A percentile compares a stretch with the other conserved stretches of the same genome.
Evolutionary conservation across 2,113 vertebrate species (phyloP).

Genomic region (Falcunculus frontatus): DNA sequence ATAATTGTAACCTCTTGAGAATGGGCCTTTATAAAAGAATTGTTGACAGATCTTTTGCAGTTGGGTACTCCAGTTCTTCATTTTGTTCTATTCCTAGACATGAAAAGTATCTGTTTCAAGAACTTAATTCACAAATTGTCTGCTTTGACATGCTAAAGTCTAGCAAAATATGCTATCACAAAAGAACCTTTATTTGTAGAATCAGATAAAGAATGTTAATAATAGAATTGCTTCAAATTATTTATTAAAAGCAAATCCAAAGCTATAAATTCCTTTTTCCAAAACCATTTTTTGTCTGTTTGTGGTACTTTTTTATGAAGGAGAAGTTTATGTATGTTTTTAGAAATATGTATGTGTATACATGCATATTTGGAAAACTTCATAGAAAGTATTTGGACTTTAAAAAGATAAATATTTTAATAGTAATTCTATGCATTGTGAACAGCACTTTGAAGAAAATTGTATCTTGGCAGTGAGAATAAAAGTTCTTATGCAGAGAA

Average conservation of each 20-base stretch:
- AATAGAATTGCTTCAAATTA: neutral
- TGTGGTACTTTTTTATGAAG: neutral
- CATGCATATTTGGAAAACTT: neutral
- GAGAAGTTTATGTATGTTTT: neutral
- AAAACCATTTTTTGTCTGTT: neutral
- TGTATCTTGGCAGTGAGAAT: neutral
- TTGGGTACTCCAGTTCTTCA: neutral
- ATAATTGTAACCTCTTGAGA: slow-evolving; percentile 42
- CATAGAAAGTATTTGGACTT: neutral
- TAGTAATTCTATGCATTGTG: neutral
- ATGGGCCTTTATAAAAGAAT: slow-evolving; percentile 29
- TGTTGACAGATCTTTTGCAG: slow-evolving; percentile 34
- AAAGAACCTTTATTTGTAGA: slow-evolving; percentile 26
- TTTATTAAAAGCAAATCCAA: neutral
- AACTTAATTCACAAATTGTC: slow-evolving; percentile 49
- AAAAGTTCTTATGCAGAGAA: neutral
- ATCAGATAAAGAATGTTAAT: slow-evolving; percentile 36
- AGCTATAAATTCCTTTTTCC: neutral
- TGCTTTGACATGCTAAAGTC: slow-evolving; percentile 16
- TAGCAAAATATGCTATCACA: slow-evolving; percentile 11
- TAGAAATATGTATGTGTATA: neutral
- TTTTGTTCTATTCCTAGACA: slow-evolving; percentile 26
- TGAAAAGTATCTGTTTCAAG: slow-evolving; percentile 57
- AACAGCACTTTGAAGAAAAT: neutral
- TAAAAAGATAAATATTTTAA: neutral